Evolutionary conservation across 2,797 vertebrate genomes (phyloP), one percentile per base, ranked within the genome.

Genomic region (Acrocephalus scirpaceus): DNA sequence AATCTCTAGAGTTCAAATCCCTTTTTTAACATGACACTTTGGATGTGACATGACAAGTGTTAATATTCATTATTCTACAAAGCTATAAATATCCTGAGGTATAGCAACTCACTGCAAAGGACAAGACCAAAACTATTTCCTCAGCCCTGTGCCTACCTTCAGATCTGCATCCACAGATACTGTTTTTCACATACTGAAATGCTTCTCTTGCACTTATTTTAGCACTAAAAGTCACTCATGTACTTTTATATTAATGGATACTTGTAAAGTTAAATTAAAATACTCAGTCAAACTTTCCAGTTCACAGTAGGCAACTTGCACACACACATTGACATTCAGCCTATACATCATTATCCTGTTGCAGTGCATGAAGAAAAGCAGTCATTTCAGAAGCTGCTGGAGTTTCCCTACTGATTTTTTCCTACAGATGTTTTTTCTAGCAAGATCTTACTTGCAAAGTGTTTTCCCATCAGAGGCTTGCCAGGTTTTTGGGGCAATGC

Each of bases 371-470:
- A 90, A 94, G 66, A 90, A 95, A 95, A 86, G 69, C 30, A 82
- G 73, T 67, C 40, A 86, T 79, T 76, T 58, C 45, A 71, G 79
- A 54, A 93, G 94, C 93, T 86, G 47, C 61, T 73, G 89, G 76
- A 92, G 72, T 93, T 38, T 85, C 96, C 92, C 92, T 80, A 71
- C 48, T 67, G 84, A 78, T 86, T 92, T 88, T 95, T 95, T 95
- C 94, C 91, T 95, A 72, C 76, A 71, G 90, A 88, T 76, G 66
- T 85, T 96, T 95, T 92, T 90, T 44, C 72, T 70, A 88, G 94
- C 97, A 97, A 97, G 97, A 97, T 60, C 75, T 91, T 93, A 97
- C 96, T 96, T 97, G 97, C 95, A 93, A 82, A 94, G 85, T 93
- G 96, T 97, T 97, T 97, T 97, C 93, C 66, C 88, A 75, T 71